Conservation (phyloP, 2,888 invertebrate genomes). For the Pammene fasciana region DNA sequence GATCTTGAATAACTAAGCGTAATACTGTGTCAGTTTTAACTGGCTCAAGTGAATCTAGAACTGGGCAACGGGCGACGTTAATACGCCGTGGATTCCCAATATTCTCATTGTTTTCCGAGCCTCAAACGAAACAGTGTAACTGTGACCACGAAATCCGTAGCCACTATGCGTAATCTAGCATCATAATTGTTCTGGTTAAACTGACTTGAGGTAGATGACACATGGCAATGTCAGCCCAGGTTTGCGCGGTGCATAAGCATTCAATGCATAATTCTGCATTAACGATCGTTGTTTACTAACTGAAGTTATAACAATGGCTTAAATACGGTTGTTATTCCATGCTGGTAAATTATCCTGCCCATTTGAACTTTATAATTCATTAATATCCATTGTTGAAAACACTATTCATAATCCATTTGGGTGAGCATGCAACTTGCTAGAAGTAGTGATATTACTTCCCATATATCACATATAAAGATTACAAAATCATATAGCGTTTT, state of each 20-base stretch:
- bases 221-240: neutral
- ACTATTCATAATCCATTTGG: neutral
- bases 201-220: neutral
- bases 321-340: slow-evolving; percentile 10
- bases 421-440: too few relatives aligned
- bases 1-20: neutral
- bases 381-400: neutral
- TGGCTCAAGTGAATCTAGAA: neutral
- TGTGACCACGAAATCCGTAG: neutral
- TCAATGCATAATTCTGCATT: slow-evolving; percentile 47
- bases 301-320: slow-evolving; percentile 25
- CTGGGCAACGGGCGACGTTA: neutral
- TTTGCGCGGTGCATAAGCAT: slow-evolving; percentile 50
- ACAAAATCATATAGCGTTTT: slow-evolving; percentile 1
- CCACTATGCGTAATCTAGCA: neutral
- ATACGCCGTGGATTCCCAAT: neutral
- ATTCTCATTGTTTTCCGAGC: neutral
- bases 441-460: slow-evolving; percentile 1
- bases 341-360: neutral
- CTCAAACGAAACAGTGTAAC: neutral
- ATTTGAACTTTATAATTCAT: slow-evolving; percentile 8
- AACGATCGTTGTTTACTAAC: slow-evolving; percentile 43
- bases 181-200: neutral
- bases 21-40: neutral
- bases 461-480: neutral